Conservation (phyloP, 1,140 invertebrate species). For the Microplitis mediator region DNA sequence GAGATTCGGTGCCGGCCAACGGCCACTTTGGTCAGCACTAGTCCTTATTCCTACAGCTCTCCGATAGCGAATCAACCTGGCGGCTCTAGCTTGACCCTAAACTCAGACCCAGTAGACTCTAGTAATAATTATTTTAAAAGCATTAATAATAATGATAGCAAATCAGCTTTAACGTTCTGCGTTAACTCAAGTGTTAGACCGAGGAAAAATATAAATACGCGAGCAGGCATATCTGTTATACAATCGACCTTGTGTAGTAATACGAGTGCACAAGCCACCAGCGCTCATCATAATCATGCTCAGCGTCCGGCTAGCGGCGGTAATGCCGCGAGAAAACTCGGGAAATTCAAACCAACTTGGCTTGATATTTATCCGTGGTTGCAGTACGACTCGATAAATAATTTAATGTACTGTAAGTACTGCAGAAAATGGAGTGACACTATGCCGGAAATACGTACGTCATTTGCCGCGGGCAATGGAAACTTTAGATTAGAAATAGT, state of each 20-base stretch:
- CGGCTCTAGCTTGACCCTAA: too few relatives aligned
- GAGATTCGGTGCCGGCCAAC: too few relatives aligned
- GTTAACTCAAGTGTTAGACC: conserved; percentile 10
- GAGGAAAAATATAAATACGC: conserved; percentile 30
- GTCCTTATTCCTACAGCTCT: too few relatives aligned
- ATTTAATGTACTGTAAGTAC: conserved; percentile 76
- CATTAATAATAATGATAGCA: conserved; percentile 18
- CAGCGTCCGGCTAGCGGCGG: conserved; percentile 26
- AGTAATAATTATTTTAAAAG: not conserved
- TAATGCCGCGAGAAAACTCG: conserved; percentile 61
- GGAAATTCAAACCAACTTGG: conserved; percentile 70
- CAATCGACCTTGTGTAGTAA: conserved; percentile 45
- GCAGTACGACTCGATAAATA: conserved; percentile 69
- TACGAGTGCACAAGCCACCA: not conserved
- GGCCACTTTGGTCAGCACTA: too few relatives aligned
- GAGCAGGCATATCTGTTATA: conserved; percentile 61
- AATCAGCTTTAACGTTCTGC: not conserved
- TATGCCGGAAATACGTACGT: conserved; percentile 73
- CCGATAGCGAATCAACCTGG: too few relatives aligned
- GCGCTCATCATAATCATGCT: too few relatives aligned
- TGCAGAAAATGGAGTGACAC: conserved; percentile 74
- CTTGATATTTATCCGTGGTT: conserved; percentile 72
- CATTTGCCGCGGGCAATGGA: conserved; percentile 75
- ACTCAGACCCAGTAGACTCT: too few relatives aligned
- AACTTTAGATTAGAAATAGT: conserved; percentile 78